Conservation (phyloP, 2,797 vertebrate species). For the Hyperoplus immaculatus region DNA sequence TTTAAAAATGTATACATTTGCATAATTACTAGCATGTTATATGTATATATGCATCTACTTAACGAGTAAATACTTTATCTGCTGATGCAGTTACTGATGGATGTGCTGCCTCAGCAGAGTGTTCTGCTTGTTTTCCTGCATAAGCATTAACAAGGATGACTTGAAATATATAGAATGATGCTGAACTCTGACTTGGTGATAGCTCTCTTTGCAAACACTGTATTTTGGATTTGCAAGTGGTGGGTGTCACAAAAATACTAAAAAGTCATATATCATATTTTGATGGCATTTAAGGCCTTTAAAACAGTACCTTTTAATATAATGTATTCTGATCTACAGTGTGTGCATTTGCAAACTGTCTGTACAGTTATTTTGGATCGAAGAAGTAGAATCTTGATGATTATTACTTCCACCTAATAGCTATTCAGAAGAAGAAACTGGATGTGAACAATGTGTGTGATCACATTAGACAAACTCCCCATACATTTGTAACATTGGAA, state of each 20-base stretch:
- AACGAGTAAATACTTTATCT: background rate
- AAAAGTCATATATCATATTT: background rate
- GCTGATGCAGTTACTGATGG: background rate
- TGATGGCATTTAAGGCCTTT: background rate
- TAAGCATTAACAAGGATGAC: background rate
- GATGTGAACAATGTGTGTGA: background rate
- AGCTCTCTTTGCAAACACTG: background rate
- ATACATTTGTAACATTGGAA: background rate
- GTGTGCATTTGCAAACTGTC: background rate
- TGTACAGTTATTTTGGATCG: background rate
- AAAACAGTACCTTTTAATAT: background rate
- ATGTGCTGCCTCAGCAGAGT: background rate
- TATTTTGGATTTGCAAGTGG: background rate
- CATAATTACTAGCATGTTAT: background rate
- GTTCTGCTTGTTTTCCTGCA: background rate
- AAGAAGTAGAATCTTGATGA: background rate
- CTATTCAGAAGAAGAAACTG: background rate
- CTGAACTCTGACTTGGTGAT: background rate
- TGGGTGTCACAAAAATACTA: background rate
- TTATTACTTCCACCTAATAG: background rate
- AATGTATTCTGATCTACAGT: background rate
- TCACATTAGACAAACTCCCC: background rate
- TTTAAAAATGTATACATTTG: background rate
- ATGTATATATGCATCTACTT: background rate
- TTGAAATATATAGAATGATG: background rate